Base-by-base conservation (phyloP, 2,797 vertebrate genomes). In the Acanthis flammea region DNA sequence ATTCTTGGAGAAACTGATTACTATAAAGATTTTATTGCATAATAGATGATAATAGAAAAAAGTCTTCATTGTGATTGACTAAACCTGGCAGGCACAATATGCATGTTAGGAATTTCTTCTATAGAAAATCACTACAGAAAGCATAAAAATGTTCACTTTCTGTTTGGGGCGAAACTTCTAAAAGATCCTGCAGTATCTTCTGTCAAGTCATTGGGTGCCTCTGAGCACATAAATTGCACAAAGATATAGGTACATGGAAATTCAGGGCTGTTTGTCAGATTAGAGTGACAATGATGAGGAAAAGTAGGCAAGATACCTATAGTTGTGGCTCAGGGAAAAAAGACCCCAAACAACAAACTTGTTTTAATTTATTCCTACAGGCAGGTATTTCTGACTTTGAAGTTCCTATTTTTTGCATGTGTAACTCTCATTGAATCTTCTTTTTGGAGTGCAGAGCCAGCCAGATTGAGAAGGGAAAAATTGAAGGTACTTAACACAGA, bases 211-310 rank as follows among this genome's bases (percentile, higher is more conserved):
- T 35, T 72, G 67, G 10, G 91, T 96, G 92, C 65, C 82, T 95
- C 73, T 27, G 51, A 96, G 88, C 62, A 94, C 83, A 87, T 88
- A 95, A 97, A 96, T 87, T 96, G 58, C 54, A 81, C 47, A 96
- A 95, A 93, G 72, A 54, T 58, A 79, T 48, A 86, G 94, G 94
- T 80, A 76, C 27, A 93, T 48, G 73, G 80, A 97, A 97, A 97
- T 94, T 88, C 94, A 91, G 62, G 84, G 82, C 70, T 82, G 53
- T 96, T 97, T 96, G 94, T 97, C 87, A 14, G 77, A 91, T 96
- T 93, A 97, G 90, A 95, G 97, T 71, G 90, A 96, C 61, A 94
- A 96, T 93, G 89, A 95, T 14, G 22, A 96, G 76, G 73, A 94
- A 93, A 96, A 76, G 85, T 48, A 84, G 78, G 66, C 87, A 42